Conservation (phyloP, 2,888 invertebrate species). For the Aquatica leii region DNA sequence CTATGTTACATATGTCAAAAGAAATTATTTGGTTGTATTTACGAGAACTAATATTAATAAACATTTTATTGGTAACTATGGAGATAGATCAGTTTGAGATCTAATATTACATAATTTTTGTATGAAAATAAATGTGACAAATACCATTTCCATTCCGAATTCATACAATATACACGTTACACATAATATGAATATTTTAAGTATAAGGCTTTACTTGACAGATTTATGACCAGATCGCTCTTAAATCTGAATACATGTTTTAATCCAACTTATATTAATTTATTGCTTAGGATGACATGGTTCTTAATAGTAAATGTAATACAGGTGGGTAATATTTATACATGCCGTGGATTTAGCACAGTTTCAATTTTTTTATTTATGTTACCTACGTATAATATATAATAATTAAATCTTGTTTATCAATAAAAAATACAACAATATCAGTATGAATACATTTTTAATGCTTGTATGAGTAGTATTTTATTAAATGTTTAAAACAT, state of each 20-base stretch:
- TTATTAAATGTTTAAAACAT: too few species aligned
- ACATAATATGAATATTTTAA: slow-evolving; percentile 7
- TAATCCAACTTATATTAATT: slow-evolving; percentile 1
- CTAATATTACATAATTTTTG: background rate
- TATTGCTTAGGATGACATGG: background rate
- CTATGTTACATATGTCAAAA: slow-evolving; percentile 17
- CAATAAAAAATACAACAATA: too few species aligned
- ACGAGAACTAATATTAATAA: background rate
- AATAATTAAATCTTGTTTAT: too few species aligned
- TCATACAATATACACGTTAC: too few species aligned
- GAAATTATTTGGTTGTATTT: background rate
- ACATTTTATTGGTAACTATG: background rate
- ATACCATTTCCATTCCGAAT: too few species aligned
- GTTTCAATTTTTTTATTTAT: slow-evolving; percentile 7
- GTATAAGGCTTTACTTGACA: slow-evolving; percentile 1
- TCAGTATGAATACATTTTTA: too few species aligned
- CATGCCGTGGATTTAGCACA: background rate
- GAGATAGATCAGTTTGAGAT: too few species aligned
- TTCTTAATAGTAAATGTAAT: background rate
- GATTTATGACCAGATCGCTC: slow-evolving; percentile 4
- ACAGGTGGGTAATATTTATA: background rate
- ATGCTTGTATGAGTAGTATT: too few species aligned
- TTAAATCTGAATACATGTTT: background rate
- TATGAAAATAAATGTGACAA: background rate
- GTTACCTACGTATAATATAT: too few species aligned